These are phyloP conservation scores for Sebastes alutus DNA, from an alignment of 2,797 vertebrate species.

Conservation along the genomic window DNA sequence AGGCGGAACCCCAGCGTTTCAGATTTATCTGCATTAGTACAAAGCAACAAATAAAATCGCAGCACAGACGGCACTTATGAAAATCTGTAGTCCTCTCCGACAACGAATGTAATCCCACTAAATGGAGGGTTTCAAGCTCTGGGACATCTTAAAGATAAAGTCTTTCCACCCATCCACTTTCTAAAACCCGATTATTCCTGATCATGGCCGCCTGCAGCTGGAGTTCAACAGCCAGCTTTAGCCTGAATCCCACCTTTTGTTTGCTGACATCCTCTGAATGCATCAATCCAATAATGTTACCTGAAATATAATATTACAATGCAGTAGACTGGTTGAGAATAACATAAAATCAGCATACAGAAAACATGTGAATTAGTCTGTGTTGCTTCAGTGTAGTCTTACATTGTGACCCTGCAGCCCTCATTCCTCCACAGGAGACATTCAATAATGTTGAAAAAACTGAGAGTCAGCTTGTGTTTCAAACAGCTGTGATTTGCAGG, in stretches of 20 bases:
- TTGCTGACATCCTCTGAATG: background rate
- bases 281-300: background rate
- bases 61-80: background rate
- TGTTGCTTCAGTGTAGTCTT: slow-evolving; percentile 20
- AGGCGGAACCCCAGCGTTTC: background rate
- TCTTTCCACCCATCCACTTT: background rate
- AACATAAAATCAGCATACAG: background rate
- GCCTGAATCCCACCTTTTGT: background rate
- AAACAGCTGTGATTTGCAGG: slow-evolving; percentile 49
- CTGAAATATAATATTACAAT: background rate
- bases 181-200: slow-evolving; percentile 10
- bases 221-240: background rate
- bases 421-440: slow-evolving; percentile 58
- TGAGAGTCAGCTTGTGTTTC: slow-evolving; percentile 38
- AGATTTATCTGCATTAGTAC: background rate
- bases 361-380: background rate
- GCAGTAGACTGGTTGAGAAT: background rate
- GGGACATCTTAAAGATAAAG: slow-evolving; percentile 8
- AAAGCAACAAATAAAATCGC: background rate
- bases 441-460: slow-evolving; percentile 64
- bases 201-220: background rate
- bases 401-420: slow-evolving; percentile 24
- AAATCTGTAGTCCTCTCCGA: background rate
- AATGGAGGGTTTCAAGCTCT: slow-evolving; percentile 10
- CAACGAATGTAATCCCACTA: background rate